These are phyloP conservation scores for Dendrocincla fuliginosa DNA, from an alignment of 2,797 vertebrate genomes.

Conservation along the genomic window DNA sequence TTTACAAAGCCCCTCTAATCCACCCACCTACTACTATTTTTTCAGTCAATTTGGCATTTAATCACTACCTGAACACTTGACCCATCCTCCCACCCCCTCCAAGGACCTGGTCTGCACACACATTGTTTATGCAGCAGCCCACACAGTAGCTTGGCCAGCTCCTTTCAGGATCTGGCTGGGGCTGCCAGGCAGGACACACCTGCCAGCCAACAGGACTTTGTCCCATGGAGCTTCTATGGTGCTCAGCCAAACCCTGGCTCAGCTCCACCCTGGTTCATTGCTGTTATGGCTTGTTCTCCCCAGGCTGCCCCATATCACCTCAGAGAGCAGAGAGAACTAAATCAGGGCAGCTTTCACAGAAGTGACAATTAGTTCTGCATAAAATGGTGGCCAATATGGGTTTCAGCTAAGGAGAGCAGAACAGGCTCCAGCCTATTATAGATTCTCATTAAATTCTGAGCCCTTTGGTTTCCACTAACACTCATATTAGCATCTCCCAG, in stretches of 20 bases:
- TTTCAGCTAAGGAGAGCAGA: not conserved
- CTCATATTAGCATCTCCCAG: not conserved
- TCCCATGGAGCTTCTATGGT: not conserved
- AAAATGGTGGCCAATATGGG: not conserved
- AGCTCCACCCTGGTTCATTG: conserved; percentile 2
- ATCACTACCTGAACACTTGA: not conserved
- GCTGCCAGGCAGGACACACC: fast-evolving
- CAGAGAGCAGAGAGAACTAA: not conserved
- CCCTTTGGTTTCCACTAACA: not conserved
- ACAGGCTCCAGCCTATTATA: not conserved
- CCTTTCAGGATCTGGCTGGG: not conserved
- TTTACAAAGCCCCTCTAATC: fast-evolving
- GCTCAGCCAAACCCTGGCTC: not conserved
- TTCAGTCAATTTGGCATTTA: not conserved
- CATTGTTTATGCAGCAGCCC: not conserved
- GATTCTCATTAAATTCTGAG: not conserved
- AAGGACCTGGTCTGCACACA: not conserved
- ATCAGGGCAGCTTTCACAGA: not conserved
- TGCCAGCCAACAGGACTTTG: conserved; percentile 12
- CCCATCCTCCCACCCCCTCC: not conserved
- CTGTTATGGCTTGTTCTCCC: not conserved
- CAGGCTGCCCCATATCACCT: not conserved
- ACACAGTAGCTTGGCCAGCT: not conserved
- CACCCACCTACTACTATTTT: not conserved
- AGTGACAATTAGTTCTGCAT: not conserved